Percentiles rank a stretch among this genome's conserved stretches.
Evolutionary conservation across 2,888 invertebrate genomes (phyloP).

Genomic region (Axea sp.): DNA sequence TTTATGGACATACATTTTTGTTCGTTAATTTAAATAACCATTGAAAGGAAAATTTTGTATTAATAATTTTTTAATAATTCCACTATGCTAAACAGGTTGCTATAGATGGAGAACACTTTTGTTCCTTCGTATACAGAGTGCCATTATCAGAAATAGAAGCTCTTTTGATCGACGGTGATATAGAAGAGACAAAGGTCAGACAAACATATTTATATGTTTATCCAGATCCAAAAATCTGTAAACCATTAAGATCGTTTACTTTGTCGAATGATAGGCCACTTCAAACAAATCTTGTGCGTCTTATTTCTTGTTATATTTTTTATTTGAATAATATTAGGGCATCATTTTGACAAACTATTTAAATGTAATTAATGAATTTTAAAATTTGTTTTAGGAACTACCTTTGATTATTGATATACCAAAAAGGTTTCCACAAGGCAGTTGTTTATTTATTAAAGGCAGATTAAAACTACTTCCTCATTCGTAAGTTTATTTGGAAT

Average conservation of each 20-base stretch:
- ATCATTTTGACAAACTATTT: too few species aligned
- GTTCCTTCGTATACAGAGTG: slow-evolving; percentile 85
- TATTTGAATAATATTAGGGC: too few species aligned
- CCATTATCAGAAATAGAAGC: slow-evolving; percentile 82
- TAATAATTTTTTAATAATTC: too few species aligned
- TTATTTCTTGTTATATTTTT: too few species aligned
- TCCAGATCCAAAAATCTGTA: slow-evolving; percentile 74
- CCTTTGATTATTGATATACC: slow-evolving; percentile 76
- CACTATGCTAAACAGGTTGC: slow-evolving; percentile 81
- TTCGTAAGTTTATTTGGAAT: too few species aligned
- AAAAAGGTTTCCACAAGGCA: slow-evolving; percentile 79
- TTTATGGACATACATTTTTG: too few species aligned
- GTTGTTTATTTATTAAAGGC: slow-evolving; percentile 82
- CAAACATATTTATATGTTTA: slow-evolving; percentile 71
- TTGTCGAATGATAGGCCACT: slow-evolving; percentile 66
- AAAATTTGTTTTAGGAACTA: slow-evolving; percentile 71
- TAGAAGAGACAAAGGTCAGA: slow-evolving; percentile 80
- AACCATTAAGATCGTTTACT: slow-evolving; percentile 63
- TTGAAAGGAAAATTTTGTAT: too few species aligned
- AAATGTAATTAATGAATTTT: too few species aligned
- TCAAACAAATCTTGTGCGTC: slow-evolving; percentile 70
- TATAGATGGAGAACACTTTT: slow-evolving; percentile 87
- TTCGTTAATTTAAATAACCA: too few species aligned
- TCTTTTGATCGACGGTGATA: slow-evolving; percentile 83
- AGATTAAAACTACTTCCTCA: slow-evolving; percentile 87